Evolutionary conservation across 2,797 vertebrate species (phyloP).

Genomic region (Gymnoscopelus braueri): DNA sequence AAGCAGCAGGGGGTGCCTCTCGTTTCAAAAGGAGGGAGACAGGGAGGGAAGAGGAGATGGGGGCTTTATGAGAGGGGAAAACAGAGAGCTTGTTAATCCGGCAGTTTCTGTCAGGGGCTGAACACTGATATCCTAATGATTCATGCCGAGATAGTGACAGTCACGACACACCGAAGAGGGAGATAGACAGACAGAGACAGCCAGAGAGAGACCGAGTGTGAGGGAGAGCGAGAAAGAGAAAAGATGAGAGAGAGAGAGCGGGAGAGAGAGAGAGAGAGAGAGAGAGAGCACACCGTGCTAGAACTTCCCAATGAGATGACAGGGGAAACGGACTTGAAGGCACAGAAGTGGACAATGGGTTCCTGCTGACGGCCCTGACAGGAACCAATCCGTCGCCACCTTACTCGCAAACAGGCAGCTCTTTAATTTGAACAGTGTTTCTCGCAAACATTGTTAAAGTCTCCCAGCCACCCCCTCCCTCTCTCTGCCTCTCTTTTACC

Average conservation of each 20-base stretch:
- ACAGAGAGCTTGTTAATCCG: slow-evolving; percentile 82
- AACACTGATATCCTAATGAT: slow-evolving; percentile 84
- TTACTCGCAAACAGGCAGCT: slow-evolving; percentile 64
- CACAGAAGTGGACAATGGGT: slow-evolving; percentile 59
- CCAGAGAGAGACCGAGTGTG: background rate
- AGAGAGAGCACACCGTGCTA: background rate
- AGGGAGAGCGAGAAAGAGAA: background rate
- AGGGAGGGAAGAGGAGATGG: slow-evolving; percentile 71
- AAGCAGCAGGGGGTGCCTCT: slow-evolving; percentile 29
- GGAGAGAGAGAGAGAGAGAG: background rate
- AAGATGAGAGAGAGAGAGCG: background rate
- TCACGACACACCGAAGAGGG: slow-evolving; percentile 50
- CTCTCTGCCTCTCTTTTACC: slow-evolving; percentile 1
- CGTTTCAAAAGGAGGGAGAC: slow-evolving; percentile 50
- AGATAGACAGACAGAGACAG: background rate
- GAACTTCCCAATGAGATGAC: too few species aligned
- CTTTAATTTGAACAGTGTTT: slow-evolving; percentile 72
- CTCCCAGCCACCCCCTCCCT: slow-evolving; percentile 52
- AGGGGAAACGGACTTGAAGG: slow-evolving; percentile 47
- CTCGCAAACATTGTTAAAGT: slow-evolving; percentile 58
- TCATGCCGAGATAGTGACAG: slow-evolving; percentile 77
- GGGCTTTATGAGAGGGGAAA: slow-evolving; percentile 57
- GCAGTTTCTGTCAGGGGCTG: slow-evolving; percentile 80
- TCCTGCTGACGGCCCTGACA: slow-evolving; percentile 56
- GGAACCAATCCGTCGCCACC: slow-evolving; percentile 59